phyloP scores from a whole-genome alignment of 2,113 vertebrate genomes.

The Nematolebias whitei region DNA sequence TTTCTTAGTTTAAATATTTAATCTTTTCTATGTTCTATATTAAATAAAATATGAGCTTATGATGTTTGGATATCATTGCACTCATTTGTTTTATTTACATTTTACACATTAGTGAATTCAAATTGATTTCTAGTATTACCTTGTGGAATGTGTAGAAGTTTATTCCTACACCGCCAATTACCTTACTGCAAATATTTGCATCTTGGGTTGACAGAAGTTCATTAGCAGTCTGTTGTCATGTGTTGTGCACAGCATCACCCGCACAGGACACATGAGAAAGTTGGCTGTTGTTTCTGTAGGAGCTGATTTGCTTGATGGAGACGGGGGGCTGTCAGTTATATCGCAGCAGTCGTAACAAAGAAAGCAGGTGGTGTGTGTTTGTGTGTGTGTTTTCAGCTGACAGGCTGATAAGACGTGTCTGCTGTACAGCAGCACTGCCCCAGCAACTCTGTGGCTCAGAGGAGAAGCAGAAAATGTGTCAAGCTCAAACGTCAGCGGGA shows the following conservation, averaged over 20 bases:
- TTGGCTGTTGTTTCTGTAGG: slow-evolving; percentile 23
- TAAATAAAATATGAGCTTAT: no score
- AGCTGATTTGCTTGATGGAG: slow-evolving; percentile 8
- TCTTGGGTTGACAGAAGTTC: neutral
- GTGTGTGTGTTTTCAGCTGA: neutral
- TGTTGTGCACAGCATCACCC: slow-evolving; percentile 24
- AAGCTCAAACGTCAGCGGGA: slow-evolving; percentile 21
- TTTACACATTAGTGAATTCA: no score
- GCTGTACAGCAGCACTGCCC: slow-evolving; percentile 26
- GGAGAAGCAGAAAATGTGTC: slow-evolving; percentile 29
- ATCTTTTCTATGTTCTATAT: no score
- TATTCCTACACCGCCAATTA: neutral
- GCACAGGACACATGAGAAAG: slow-evolving; percentile 10
- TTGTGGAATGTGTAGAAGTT: neutral
- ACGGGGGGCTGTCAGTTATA: slow-evolving; percentile 32
- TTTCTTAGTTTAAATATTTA: no score
- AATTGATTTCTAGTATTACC: neutral
- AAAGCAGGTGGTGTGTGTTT: slow-evolving; percentile 1
- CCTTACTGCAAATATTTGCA: neutral
- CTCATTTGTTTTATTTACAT: no score
- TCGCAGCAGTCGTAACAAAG: slow-evolving; percentile 5
- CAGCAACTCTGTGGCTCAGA: slow-evolving; percentile 24
- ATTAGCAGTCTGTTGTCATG: slow-evolving; percentile 9
- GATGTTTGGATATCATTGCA: no score
- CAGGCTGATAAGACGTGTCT: slow-evolving; percentile 29